A percentile compares a stretch with the other conserved stretches of the same genome.
These are phyloP conservation scores for Stenurella melanura DNA, from an alignment of 2,888 invertebrate species.

Conservation along the genomic window DNA sequence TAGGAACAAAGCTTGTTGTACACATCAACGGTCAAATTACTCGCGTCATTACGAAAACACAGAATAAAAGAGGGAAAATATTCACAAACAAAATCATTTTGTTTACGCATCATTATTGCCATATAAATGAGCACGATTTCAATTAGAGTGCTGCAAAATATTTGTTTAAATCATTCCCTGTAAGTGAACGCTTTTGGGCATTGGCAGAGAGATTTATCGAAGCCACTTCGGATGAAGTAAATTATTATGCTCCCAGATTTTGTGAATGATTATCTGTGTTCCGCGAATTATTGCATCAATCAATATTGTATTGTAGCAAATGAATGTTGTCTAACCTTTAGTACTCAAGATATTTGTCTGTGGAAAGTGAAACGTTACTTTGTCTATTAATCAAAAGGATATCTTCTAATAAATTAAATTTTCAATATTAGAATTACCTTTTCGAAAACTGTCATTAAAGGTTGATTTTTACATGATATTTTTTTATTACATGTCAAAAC, in stretches of 20 bases:
- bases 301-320: neutral
- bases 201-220: constrained; percentile 4
- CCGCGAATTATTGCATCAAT: neutral
- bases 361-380: too few species aligned
- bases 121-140: constrained; percentile 8
- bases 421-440: too few species aligned
- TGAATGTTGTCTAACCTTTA: too few species aligned
- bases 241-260: constrained; percentile 16
- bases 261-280: constrained; percentile 7
- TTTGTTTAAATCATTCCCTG: neutral
- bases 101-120: constrained; percentile 16
- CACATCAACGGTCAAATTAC: constrained; percentile 23
- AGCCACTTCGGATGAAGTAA: constrained; percentile 15
- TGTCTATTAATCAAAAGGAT: too few species aligned
- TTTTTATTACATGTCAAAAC: too few species aligned
- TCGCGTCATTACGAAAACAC: constrained; percentile 10
- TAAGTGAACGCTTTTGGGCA: neutral
- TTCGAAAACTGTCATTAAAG: too few species aligned
- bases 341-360: too few species aligned
- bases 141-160: neutral
- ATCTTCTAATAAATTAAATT: too few species aligned
- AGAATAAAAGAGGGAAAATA: constrained; percentile 14
- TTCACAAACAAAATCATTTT: constrained; percentile 20
- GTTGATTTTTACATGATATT: too few species aligned
- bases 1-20: constrained; percentile 17